These are phyloP conservation scores for Sander lucioperca DNA, from an alignment of 2,113 vertebrate species.

Conservation along the genomic window DNA sequence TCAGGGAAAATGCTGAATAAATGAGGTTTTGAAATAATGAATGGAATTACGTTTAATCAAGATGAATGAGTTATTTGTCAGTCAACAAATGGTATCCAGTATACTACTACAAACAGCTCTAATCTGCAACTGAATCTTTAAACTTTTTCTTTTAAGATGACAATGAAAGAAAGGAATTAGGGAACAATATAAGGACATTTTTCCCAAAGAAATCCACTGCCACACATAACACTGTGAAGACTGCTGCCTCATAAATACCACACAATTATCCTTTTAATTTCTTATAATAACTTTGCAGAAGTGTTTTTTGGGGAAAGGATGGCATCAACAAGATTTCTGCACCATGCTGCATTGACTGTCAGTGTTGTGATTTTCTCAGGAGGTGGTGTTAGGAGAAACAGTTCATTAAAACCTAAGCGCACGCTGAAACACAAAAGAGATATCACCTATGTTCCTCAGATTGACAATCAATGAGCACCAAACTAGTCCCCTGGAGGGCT, in stretches of 20 bases:
- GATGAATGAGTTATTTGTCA: background rate
- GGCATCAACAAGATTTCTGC: background rate
- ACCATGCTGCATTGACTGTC: constrained; percentile 13
- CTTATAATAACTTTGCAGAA: constrained; percentile 5
- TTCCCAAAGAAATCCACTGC: background rate
- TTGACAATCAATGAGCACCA: background rate
- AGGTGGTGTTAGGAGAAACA: background rate
- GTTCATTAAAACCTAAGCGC: constrained; percentile 25
- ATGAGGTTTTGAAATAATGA: background rate
- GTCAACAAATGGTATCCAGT: background rate
- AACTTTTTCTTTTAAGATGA: background rate
- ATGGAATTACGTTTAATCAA: background rate
- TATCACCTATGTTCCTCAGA: background rate
- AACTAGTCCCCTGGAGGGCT: background rate
- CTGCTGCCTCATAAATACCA: background rate
- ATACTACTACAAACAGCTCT: background rate
- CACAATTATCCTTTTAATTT: background rate
- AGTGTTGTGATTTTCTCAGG: constrained; percentile 11
- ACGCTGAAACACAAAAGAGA: background rate
- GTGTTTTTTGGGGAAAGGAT: background rate
- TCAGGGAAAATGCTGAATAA: background rate
- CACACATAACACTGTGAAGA: background rate
- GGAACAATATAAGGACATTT: background rate
- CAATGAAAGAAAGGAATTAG: background rate
- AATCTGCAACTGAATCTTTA: background rate